These are phyloP conservation scores for Scaptomyza caliginosa DNA, from an alignment of 2,888 invertebrate genomes.

Conservation along the genomic window DNA sequence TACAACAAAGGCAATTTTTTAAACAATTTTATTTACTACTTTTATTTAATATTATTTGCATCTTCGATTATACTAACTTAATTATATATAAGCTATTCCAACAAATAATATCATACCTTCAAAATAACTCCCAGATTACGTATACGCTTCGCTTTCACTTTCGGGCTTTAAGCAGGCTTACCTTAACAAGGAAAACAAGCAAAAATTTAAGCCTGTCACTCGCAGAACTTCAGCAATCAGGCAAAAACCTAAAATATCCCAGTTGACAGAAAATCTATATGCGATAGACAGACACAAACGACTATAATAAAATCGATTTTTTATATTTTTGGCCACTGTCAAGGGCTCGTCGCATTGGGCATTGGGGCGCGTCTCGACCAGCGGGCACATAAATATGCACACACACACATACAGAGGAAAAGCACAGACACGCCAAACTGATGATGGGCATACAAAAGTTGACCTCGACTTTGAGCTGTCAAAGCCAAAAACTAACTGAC, in stretches of 20 bases:
- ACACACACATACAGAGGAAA: conserved; percentile 18
- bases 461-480: conserved; percentile 83
- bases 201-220: conserved; percentile 61
- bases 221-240: conserved; percentile 36
- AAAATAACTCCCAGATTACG: conserved; percentile 4
- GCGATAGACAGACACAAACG: conserved; percentile 55
- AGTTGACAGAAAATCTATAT: conserved; percentile 76
- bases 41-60: neutral
- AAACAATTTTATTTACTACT: no score
- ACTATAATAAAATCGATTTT: conserved; percentile 77
- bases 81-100: neutral
- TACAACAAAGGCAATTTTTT: no score
- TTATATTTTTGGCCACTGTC: conserved; percentile 70
- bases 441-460: conserved; percentile 79
- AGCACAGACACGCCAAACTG: conserved; percentile 49
- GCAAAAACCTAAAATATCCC: conserved; percentile 57
- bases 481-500: conserved; percentile 82
- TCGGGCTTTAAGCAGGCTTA: conserved; percentile 39
- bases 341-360: conserved; percentile 63
- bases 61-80: neutral
- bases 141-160: conserved; percentile 35
- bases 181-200: conserved; percentile 20
- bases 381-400: conserved; percentile 67
- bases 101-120: no score
- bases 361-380: conserved; percentile 57